These are phyloP conservation scores for Paelopatides confundens DNA, from an alignment of 53 echinoderm and acorn worm genomes.

Conservation along the genomic window DNA sequence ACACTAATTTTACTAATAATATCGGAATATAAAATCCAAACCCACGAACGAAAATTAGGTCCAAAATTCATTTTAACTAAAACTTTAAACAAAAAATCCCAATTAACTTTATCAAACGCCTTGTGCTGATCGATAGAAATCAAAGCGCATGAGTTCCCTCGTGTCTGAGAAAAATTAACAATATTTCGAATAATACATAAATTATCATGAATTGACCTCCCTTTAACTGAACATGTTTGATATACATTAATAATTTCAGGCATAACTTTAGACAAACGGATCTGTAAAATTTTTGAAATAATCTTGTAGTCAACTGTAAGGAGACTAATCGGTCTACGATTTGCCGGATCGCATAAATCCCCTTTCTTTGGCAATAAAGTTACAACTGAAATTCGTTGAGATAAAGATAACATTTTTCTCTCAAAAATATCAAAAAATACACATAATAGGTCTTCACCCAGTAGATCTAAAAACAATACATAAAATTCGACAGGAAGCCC, in stretches of 20 bases:
- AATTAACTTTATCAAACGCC: constrained; percentile 59
- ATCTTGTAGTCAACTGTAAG: constrained; percentile 67
- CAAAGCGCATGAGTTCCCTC: neutral
- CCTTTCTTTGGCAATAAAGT: constrained; percentile 14
- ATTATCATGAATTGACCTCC: constrained; percentile 65
- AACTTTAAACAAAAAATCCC: constrained; percentile 38
- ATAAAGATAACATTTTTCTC: too few species aligned
- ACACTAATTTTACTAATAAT: too few species aligned
- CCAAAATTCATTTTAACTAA: constrained; percentile 22
- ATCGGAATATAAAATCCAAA: constrained; percentile 37
- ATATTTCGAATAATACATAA: constrained; percentile 59
- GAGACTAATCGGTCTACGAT: constrained; percentile 59
- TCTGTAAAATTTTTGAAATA: constrained; percentile 45
- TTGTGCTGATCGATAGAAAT: constrained; percentile 55
- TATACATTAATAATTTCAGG: constrained; percentile 15
- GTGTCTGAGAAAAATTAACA: neutral
- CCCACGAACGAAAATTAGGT: constrained; percentile 20
- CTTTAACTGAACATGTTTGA: constrained; percentile 57
- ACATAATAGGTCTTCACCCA: too few species aligned
- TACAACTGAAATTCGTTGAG: too few species aligned
- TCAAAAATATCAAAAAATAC: too few species aligned
- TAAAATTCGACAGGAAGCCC: too few species aligned
- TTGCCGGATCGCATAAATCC: constrained; percentile 32
- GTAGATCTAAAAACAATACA: too few species aligned
- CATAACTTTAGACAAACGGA: constrained; percentile 26